Evolutionary conservation across 2,113 vertebrate genomes (phyloP).

Genomic region (Isichthys henryi): DNA sequence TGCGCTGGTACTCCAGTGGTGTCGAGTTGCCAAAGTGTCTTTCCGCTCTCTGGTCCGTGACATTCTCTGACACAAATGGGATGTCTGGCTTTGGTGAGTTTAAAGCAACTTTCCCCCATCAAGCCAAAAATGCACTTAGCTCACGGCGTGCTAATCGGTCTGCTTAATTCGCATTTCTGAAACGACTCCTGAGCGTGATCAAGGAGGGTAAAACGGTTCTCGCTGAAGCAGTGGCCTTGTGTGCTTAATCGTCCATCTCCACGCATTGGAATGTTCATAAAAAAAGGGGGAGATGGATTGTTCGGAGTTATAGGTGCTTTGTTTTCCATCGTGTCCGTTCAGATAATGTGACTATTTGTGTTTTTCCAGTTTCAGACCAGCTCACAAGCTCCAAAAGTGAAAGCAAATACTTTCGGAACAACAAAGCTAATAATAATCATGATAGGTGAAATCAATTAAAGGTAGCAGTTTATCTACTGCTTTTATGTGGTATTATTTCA

Average conservation of each 20-base stretch:
- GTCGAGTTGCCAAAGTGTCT: slow-evolving; percentile 67
- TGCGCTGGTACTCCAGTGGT: slow-evolving; percentile 44
- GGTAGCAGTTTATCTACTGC: neutral
- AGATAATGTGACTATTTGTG: neutral
- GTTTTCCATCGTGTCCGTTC: neutral
- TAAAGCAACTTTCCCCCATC: slow-evolving; percentile 58
- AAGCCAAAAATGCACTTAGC: slow-evolving; percentile 97
- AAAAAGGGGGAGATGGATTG: slow-evolving; percentile 3
- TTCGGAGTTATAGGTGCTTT: neutral
- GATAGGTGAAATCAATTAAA: neutral
- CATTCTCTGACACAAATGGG: slow-evolving; percentile 76
- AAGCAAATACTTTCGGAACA: neutral
- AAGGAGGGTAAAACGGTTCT: slow-evolving; percentile 52
- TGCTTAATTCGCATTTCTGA: slow-evolving; percentile 66
- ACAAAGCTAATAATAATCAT: neutral
- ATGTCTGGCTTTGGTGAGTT: slow-evolving; percentile 78
- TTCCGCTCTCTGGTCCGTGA: slow-evolving; percentile 29
- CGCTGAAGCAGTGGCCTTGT: slow-evolving; percentile 34
- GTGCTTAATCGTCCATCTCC: neutral
- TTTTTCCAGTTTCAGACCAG: neutral
- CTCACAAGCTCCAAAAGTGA: neutral
- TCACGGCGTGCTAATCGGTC: slow-evolving; percentile 82
- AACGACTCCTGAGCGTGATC: slow-evolving; percentile 58
- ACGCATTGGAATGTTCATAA: neutral
- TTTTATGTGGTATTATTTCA: neutral